phyloP scores from a whole-genome alignment of 1,140 invertebrate genomes.

The Drosophila tropicalis region DNA sequence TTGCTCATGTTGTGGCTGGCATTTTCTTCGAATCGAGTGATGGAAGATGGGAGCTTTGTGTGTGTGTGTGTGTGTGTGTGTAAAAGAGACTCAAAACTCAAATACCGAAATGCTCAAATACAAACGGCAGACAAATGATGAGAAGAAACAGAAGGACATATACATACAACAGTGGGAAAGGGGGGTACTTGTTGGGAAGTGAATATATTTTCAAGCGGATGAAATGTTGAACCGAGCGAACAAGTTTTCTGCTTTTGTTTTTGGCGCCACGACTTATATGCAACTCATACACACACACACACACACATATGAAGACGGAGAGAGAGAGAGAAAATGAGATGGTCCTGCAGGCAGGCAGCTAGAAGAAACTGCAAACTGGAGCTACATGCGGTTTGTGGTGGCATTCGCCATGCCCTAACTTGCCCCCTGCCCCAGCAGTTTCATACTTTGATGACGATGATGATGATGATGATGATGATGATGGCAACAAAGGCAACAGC shows the following conservation, averaged over 20 bases:
- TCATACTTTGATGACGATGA: slow-evolving; percentile 32
- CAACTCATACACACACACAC: slow-evolving; percentile 52
- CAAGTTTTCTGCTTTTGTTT: slow-evolving; percentile 68
- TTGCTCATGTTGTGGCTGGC: slow-evolving; percentile 35
- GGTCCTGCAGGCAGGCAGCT: slow-evolving; percentile 18
- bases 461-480: slow-evolving; percentile 21
- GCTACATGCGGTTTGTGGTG: slow-evolving; percentile 49
- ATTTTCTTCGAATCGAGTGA: slow-evolving; percentile 3
- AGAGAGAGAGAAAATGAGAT: slow-evolving; percentile 25
- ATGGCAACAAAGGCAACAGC: slow-evolving; percentile 22
- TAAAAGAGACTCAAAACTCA: slow-evolving; percentile 44
- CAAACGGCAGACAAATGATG: slow-evolving; percentile 62
- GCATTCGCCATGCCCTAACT: slow-evolving; percentile 34
- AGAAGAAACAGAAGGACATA: slow-evolving; percentile 30
- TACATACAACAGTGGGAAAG: neutral
- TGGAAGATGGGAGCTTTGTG: too few relatives aligned
- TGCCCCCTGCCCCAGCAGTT: slow-evolving; percentile 15
- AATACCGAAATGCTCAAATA: slow-evolving; percentile 65
- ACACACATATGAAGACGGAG: slow-evolving; percentile 41
- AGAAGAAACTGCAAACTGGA: slow-evolving; percentile 42
- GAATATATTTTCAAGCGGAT: slow-evolving; percentile 74
- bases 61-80: slow-evolving; percentile 1
- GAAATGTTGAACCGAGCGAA: slow-evolving; percentile 67
- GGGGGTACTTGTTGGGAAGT: slow-evolving; percentile 33
- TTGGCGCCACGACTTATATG: slow-evolving; percentile 50